Base-by-base conservation (phyloP, 2,797 vertebrate genomes). In the Gallinago stenura region DNA sequence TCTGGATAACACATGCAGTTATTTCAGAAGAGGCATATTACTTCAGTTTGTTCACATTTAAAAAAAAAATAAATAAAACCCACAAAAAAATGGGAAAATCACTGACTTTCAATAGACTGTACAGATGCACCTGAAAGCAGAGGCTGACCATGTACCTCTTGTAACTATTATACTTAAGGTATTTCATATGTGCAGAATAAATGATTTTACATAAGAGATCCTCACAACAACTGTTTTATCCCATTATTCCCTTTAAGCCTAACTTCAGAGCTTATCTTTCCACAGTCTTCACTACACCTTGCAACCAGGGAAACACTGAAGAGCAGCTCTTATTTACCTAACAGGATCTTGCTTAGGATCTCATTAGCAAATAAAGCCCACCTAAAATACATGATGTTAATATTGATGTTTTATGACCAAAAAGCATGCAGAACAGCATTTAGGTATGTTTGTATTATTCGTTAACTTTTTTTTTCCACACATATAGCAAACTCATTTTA, bases 251-350 rank as follows among this genome's bases (percentile, higher is more conserved):
- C 93, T 58, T 24, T 72, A 72, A 89, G 54, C 25, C 33, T 87
- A 76, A 94, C 68, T 92, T 91, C 75, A 85, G 71, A 84, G 50
- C 7, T 95, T 53, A 82, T 33, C 48, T 89, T 95, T 93, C 72
- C 35, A 88, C 70, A 75, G 75, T 81, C 76, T 89, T 46, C 57
- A 25, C 10, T 79, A 50, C n/a, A 16, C 73, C 46, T 82, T 97
- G 81, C 69, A 95, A 82, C 21, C 50, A 96, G 92, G 80, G 77
- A 60, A 87, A 92, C 80, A 35, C 41, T 64, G 65, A 56, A 77
- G 22, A n/a, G 24, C 30, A 92, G 20, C 43, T 86, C 68, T 82
- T 85, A 39, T 94, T 78, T 73, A 69, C 37, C 28, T 94, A 48
- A 78, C 16, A 9, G 28, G 45, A 77, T 25, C 33, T 60, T 80